Evolutionary conservation across 2,888 invertebrate species (phyloP).

Genomic region (Dryobotodes eremita): DNA sequence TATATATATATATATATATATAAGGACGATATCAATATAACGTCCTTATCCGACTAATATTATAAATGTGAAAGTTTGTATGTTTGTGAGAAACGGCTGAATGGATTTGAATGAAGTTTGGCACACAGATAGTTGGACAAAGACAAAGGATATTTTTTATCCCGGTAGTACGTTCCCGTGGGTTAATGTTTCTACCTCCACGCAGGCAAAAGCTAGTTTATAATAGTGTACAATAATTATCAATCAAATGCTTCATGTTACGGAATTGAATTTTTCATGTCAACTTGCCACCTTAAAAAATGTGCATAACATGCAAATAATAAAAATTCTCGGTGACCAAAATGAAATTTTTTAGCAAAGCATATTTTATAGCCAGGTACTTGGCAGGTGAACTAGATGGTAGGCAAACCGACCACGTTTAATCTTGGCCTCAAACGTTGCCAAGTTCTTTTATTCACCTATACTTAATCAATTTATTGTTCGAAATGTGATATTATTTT

Average conservation of each 20-base stretch:
- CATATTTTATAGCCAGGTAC: conserved; percentile 72
- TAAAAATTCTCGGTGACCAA: conserved; percentile 43
- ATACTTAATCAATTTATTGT: conserved; percentile 61
- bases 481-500: conserved; percentile 57
- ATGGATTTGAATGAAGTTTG: too few species aligned
- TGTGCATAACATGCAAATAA: conserved; percentile 29
- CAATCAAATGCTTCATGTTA: neutral
- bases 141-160: too few species aligned
- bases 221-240: neutral
- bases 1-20: too few species aligned
- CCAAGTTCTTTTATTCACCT: conserved; percentile 71
- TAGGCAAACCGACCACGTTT: conserved; percentile 72
- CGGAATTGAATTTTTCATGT: neutral
- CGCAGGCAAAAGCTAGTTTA: too few species aligned
- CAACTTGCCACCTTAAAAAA: neutral
- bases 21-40: too few species aligned
- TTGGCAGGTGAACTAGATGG: conserved; percentile 76
- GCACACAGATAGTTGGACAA: too few species aligned
- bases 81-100: too few species aligned
- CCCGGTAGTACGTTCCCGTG: too few species aligned
- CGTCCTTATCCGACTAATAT: too few species aligned
- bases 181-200: too few species aligned
- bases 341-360: conserved; percentile 65
- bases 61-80: too few species aligned
- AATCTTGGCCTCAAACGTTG: conserved; percentile 73